Base-by-base conservation (phyloP, 2,797 vertebrate genomes). In the Melanotaenia trifasciata region DNA sequence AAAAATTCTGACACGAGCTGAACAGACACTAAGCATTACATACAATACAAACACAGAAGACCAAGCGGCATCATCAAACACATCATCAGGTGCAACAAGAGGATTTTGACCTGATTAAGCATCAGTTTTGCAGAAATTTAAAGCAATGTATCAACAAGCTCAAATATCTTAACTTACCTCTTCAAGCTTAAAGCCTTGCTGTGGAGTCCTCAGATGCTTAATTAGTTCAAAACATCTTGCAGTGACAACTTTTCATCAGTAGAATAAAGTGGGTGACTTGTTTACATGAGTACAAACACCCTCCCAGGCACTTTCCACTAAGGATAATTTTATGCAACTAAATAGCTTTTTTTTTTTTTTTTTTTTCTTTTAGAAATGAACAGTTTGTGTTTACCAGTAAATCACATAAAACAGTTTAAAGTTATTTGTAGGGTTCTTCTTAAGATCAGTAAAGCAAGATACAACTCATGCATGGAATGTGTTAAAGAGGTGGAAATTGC, bases 301-400 rank as follows among this genome's bases (percentile, higher is more conserved):
- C 89, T 62, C 78, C 78, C 86, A 93, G 92, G 90, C 90, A 92
- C 90, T 90, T 91, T 89, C 73, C 87, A 84, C 81, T 63, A 60
- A 68, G 60, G 72, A 83, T 63, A 28, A 26, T 64, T 68, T 68
- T 59, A 74, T 72, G 66, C 64, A 63, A 51, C 64, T 65, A 81
- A 45, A 65, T 28, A 60, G 30, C 18, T 30, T 47, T 63, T n/a
- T n/a, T 50, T 47, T 1, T 58, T 32, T 38, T 47, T 38, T 4
- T 30, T 30, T 50, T 47, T 6, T 58, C 28, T 38, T 47, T 38
- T 3, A 30, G 8, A 82, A 76, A 70, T 58, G 4, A 70, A 72
- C 24, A 64, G 54, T 70, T 68, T 79, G 57, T 24, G 22, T 78
- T 68, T 61, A 75, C 70, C 76, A 65, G 69, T 30, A 63, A 11